Conservation (phyloP, 2,113 vertebrate species). For the Canis aureus region DNA sequence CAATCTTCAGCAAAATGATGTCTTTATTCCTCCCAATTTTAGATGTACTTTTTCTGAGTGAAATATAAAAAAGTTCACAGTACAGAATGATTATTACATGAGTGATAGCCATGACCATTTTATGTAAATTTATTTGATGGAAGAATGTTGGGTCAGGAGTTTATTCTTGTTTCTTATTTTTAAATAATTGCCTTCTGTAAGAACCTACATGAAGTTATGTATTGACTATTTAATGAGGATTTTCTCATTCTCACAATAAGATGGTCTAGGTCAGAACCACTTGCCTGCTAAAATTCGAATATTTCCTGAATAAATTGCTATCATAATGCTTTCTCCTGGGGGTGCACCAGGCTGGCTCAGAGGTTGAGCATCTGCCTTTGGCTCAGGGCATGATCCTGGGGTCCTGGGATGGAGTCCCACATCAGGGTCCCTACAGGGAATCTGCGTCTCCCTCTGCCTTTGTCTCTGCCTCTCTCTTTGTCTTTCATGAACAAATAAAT, state of each 20-base stretch:
- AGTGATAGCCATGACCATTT: neutral
- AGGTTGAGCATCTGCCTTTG: neutral
- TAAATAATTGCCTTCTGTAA: neutral
- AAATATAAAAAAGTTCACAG: neutral
- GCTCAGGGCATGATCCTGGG: neutral
- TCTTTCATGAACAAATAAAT: no score
- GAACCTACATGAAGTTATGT: neutral
- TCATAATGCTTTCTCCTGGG: neutral
- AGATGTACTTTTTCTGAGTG: neutral
- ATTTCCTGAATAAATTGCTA: neutral
- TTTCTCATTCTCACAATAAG: conserved; percentile 15
- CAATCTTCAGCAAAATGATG: neutral
- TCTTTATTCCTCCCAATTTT: neutral
- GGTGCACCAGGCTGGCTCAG: neutral
- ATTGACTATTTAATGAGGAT: neutral
- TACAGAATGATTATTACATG: neutral
- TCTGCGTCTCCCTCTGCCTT: no score
- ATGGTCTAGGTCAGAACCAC: neutral
- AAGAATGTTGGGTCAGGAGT: neutral
- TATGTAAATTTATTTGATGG: neutral
- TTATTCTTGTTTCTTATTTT: neutral
- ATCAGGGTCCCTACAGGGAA: no score
- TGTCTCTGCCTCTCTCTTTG: no score
- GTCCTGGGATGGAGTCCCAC: neutral
- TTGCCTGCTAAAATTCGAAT: neutral